Conservation (phyloP, 2,888 invertebrate species). For the Crepidodera aurea region DNA sequence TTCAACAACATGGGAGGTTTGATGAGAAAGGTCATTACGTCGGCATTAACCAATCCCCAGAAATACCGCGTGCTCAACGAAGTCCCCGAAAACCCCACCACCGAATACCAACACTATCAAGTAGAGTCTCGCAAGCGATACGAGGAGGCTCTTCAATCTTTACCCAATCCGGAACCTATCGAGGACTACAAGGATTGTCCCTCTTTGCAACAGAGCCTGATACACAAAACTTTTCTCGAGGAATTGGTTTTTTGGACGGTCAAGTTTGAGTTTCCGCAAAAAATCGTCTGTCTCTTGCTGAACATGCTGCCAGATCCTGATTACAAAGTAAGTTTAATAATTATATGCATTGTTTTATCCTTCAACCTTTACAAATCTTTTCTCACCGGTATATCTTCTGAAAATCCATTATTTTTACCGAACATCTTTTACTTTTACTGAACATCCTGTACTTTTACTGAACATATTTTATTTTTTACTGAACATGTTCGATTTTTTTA, state of each 20-base stretch:
- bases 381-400: no score
- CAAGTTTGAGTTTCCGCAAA: slow-evolving; percentile 96
- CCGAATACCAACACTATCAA: slow-evolving; percentile 78
- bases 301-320: slow-evolving; percentile 95
- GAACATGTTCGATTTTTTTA: no score
- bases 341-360: no score
- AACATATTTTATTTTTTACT: no score
- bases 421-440: no score
- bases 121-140: slow-evolving; percentile 78
- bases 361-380: no score
- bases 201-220: slow-evolving; percentile 78
- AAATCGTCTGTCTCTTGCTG: slow-evolving; percentile 90
- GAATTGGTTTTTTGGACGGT: slow-evolving; percentile 99
- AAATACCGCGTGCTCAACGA: slow-evolving; percentile 77
- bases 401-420: no score
- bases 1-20: slow-evolving; percentile 96
- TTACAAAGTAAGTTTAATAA: slow-evolving; percentile 74
- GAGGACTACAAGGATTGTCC: slow-evolving; percentile 82
- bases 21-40: slow-evolving; percentile 93
- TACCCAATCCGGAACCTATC: slow-evolving; percentile 75
- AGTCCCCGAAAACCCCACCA: slow-evolving; percentile 68
- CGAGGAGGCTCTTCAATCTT: slow-evolving; percentile 80
- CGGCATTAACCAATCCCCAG: slow-evolving; percentile 88
- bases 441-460: no score
- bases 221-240: slow-evolving; percentile 87